Conservation (phyloP, 2,888 invertebrate species). For the Eristalinus aeneus region DNA sequence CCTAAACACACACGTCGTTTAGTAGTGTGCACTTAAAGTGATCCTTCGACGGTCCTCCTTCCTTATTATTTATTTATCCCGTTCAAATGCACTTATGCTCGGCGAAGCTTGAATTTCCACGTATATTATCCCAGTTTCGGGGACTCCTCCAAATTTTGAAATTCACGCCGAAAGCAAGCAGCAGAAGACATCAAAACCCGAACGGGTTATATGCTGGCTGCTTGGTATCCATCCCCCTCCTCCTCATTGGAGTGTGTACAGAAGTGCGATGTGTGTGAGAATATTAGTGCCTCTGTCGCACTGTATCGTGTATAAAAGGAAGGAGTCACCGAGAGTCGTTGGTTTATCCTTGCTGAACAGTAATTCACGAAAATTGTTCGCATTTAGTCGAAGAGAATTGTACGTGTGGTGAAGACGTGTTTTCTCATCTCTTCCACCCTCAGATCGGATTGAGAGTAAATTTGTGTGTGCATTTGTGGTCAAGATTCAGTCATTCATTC, state of each 20-base stretch:
- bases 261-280: slow-evolving; percentile 38
- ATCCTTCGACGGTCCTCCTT: slow-evolving; percentile 32
- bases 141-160: slow-evolving; percentile 51
- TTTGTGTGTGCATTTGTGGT: slow-evolving; percentile 7
- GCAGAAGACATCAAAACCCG: slow-evolving; percentile 12
- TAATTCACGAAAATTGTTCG: slow-evolving; percentile 54
- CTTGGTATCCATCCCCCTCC: not conserved
- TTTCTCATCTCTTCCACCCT: slow-evolving; percentile 10
- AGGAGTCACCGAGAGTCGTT: slow-evolving; percentile 43
- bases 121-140: slow-evolving; percentile 48
- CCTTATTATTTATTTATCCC: slow-evolving; percentile 62
- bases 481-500: not conserved
- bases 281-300: slow-evolving; percentile 53
- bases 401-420: slow-evolving; percentile 74
- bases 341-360: slow-evolving; percentile 57
- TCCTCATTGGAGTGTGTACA: slow-evolving; percentile 19
- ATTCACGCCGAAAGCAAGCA: slow-evolving; percentile 53
- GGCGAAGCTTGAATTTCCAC: slow-evolving; percentile 46
- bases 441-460: not conserved
- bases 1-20: not conserved
- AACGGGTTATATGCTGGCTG: not conserved
- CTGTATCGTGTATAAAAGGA: slow-evolving; percentile 28
- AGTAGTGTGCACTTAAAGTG: slow-evolving; percentile 23
- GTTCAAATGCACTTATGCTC: slow-evolving; percentile 60
- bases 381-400: slow-evolving; percentile 73